Percentiles rank a stretch among this genome's conserved stretches.
These are phyloP conservation scores for Drosophila eugracilis DNA, from an alignment of 1,140 invertebrate species.

Conservation along the genomic window DNA sequence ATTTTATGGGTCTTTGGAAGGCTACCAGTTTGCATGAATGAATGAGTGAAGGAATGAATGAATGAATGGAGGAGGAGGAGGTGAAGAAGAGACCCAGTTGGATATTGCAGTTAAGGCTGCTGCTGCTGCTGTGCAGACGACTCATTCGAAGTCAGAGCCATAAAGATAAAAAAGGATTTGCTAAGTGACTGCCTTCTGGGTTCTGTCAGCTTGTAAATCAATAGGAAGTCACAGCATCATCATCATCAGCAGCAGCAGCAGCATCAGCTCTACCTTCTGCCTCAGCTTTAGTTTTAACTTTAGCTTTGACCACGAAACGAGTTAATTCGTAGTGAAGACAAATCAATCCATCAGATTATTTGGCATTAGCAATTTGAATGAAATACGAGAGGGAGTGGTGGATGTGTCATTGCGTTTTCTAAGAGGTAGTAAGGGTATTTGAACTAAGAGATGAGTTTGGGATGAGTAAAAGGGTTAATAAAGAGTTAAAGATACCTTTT, in stretches of 20 bases:
- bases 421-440: background rate
- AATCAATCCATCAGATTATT: constrained; percentile 61
- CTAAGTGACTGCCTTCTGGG: constrained; percentile 59
- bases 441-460: background rate
- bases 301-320: constrained; percentile 40
- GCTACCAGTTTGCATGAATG: constrained; percentile 79
- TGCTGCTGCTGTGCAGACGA: no score
- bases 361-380: constrained; percentile 48
- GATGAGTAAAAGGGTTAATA: no score
- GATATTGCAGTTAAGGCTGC: constrained; percentile 21
- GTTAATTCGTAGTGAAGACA: constrained; percentile 43
- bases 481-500: no score
- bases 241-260: no score
- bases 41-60: constrained; percentile 75
- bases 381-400: constrained; percentile 32
- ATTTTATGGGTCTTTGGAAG: constrained; percentile 67
- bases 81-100: no score
- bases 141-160: constrained; percentile 49
- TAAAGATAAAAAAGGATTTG: constrained; percentile 72
- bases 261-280: no score
- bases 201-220: constrained; percentile 78
- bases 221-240: constrained; percentile 39
- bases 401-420: background rate
- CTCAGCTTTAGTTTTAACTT: no score
- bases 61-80: constrained; percentile 67